A percentile compares a stretch with the other conserved stretches of the same genome.
phyloP scores from a whole-genome alignment of 2,113 vertebrate genomes.

The Eulemur macaco region DNA sequence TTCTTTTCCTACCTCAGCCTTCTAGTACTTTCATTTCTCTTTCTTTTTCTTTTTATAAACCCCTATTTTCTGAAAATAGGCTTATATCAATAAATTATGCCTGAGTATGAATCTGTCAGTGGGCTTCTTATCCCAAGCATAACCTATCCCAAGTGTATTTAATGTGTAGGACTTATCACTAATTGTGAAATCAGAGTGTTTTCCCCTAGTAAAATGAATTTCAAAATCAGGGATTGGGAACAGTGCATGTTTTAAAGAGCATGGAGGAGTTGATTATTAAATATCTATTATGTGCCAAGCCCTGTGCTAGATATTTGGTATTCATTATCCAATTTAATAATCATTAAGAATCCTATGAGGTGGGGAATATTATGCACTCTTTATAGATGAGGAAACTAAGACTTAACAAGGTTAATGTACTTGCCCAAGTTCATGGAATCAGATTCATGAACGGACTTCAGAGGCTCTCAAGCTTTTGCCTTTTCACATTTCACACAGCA shows the following conservation, averaged over 20 bases:
- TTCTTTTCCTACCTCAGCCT: background rate
- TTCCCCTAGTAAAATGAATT: background rate
- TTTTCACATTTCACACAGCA: background rate
- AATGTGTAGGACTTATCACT: background rate
- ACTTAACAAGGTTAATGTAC: background rate
- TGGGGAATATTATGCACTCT: background rate
- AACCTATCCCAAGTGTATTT: background rate
- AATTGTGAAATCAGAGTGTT: background rate
- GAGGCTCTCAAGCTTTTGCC: background rate
- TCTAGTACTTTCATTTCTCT: background rate
- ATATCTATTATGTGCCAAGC: background rate
- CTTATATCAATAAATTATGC: background rate
- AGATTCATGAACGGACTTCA: background rate
- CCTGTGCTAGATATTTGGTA: background rate
- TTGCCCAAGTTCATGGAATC: background rate
- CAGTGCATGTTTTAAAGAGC: background rate
- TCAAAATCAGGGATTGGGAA: background rate
- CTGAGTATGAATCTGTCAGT: background rate
- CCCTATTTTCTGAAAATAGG: slow-evolving; percentile 21
- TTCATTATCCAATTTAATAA: background rate
- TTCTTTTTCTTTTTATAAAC: background rate
- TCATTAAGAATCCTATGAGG: background rate
- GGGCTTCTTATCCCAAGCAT: background rate
- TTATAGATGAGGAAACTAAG: background rate
- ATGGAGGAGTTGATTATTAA: background rate